Evolutionary conservation across 2,113 vertebrate genomes (phyloP).

Genomic region (Heterotilapia buettikoferi): DNA sequence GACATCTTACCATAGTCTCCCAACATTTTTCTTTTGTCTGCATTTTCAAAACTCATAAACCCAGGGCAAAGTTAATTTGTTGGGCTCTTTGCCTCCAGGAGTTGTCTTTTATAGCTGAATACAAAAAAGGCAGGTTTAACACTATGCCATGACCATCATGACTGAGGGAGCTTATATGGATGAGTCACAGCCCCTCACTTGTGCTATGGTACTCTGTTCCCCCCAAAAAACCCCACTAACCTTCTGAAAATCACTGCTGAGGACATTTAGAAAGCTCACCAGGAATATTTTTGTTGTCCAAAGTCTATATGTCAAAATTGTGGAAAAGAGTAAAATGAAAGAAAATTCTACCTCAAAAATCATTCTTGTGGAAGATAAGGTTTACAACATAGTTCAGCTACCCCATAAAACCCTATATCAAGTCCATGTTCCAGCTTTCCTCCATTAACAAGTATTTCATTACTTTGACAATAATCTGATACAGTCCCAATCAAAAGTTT

Average conservation of each 20-base stretch:
- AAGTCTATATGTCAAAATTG: background rate
- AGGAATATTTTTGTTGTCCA: background rate
- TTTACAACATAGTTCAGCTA: background rate
- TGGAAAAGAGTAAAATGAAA: background rate
- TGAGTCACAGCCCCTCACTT: background rate
- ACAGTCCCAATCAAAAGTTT: background rate
- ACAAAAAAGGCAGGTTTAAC: background rate
- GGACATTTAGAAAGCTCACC: background rate
- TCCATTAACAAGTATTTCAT: background rate
- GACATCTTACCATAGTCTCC: background rate
- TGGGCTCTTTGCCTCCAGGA: background rate
- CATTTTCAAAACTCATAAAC: background rate
- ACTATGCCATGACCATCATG: background rate
- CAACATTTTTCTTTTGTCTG: background rate
- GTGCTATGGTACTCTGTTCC: background rate
- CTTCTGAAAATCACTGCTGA: background rate
- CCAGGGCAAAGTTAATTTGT: background rate
- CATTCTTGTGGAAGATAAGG: background rate
- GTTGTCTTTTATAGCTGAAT: accelerated
- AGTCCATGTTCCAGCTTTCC: background rate
- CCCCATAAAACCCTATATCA: background rate
- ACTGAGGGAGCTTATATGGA: background rate
- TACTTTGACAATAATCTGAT: background rate
- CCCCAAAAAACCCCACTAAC: too few species aligned
- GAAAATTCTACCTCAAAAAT: background rate